Evolutionary conservation across 2,113 vertebrate species (phyloP).

Genomic region (Smithornis capensis): DNA sequence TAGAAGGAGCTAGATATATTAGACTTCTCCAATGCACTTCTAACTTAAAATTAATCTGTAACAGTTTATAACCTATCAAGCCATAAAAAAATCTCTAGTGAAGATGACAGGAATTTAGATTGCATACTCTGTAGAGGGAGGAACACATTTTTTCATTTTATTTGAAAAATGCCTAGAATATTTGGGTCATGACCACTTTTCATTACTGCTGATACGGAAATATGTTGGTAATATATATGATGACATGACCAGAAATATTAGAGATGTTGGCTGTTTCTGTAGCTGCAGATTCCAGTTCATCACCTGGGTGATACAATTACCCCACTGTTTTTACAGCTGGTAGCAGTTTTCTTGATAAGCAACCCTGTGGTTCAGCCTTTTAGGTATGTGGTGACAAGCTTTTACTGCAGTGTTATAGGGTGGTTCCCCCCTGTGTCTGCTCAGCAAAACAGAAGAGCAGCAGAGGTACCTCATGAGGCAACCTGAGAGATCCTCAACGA

Average conservation of each 20-base stretch:
- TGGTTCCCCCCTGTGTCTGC: background rate
- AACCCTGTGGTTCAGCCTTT: background rate
- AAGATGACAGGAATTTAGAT: background rate
- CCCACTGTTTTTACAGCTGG: background rate
- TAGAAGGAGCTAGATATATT: conserved; percentile 26
- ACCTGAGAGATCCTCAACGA: background rate
- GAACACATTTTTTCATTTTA: background rate
- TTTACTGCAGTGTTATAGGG: background rate
- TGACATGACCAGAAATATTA: background rate
- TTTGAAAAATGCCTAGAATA: background rate
- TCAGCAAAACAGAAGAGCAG: background rate
- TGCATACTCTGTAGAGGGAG: background rate
- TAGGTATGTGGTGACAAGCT: background rate
- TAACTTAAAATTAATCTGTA: conserved; percentile 53
- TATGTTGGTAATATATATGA: background rate
- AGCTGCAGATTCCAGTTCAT: background rate
- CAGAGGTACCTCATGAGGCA: background rate
- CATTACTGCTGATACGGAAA: background rate
- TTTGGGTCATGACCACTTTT: background rate
- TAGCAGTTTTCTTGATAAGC: background rate
- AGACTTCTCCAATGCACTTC: conserved; percentile 23
- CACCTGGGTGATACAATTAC: background rate
- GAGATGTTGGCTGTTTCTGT: background rate
- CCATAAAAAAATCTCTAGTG: background rate
- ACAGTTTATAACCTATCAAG: conserved; percentile 21